A percentile compares a stretch with the other conserved stretches of the same genome.
These are phyloP conservation scores for Euschistus heros DNA, from an alignment of 1,140 invertebrate genomes.

Conservation along the genomic window DNA sequence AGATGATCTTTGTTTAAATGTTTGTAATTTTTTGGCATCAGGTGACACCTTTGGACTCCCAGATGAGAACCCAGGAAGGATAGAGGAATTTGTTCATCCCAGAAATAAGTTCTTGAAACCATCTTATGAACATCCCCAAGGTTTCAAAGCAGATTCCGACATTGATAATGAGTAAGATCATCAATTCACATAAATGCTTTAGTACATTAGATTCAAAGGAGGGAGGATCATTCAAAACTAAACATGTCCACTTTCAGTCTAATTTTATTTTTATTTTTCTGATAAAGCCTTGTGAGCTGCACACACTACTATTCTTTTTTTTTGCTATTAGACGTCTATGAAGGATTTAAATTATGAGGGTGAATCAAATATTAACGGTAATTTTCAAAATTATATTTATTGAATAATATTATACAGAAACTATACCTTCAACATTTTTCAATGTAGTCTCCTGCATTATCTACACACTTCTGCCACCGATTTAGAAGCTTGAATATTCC, in stretches of 20 bases:
- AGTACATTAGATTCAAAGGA: neutral
- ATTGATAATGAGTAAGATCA: neutral
- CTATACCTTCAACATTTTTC: too few species aligned
- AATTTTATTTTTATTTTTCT: too few species aligned
- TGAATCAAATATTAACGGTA: too few species aligned
- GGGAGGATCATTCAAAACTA: neutral
- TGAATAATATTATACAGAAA: too few species aligned
- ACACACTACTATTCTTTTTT: too few species aligned
- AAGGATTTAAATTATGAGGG: too few species aligned
- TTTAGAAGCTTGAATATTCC: too few species aligned
- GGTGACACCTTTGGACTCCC: neutral
- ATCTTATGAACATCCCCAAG: neutral
- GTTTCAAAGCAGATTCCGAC: neutral
- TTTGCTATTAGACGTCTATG: too few species aligned
- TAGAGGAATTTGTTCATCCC: neutral
- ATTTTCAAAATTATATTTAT: too few species aligned
- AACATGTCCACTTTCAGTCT: neutral
- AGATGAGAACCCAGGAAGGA: neutral
- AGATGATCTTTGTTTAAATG: neutral
- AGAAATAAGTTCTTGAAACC: conserved; percentile 7
- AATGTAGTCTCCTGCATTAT: too few species aligned
- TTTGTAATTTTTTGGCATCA: neutral
- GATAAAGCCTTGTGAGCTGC: too few species aligned
- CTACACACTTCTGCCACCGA: too few species aligned
- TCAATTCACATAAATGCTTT: neutral